Evolutionary conservation across 1,140 invertebrate genomes (phyloP).

Genomic region (Ectropis grisescens): DNA sequence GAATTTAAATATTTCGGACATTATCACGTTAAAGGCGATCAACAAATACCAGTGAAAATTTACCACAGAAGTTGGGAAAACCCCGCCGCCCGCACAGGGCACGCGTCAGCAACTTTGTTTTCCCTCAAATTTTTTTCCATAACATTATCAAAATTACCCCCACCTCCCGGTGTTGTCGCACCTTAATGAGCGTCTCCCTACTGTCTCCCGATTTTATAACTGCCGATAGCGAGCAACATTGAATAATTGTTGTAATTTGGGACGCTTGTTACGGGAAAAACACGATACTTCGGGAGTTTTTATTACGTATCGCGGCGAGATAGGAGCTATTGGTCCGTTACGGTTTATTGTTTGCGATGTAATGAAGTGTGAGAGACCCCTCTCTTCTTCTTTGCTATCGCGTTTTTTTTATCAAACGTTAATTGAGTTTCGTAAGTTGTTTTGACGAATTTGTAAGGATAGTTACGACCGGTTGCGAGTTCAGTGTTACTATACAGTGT

Average conservation of each 20-base stretch:
- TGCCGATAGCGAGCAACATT: conserved; percentile 53
- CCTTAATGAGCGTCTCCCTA: conserved; percentile 36
- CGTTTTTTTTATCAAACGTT: no score
- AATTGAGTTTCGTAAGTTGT: no score
- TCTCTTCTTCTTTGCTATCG: no score
- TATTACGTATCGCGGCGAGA: conserved; percentile 16
- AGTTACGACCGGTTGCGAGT: not conserved
- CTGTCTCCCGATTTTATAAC: conserved; percentile 30
- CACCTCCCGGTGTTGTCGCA: no score
- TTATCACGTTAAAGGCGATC: no score
- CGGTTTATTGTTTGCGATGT: not conserved
- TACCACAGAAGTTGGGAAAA: no score
- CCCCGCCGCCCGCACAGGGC: no score
- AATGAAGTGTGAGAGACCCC: not conserved
- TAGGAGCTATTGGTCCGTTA: not conserved
- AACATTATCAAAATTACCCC: no score
- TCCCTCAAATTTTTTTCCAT: no score
- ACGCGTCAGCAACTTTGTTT: no score
- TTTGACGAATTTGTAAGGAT: not conserved
- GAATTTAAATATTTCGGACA: no score
- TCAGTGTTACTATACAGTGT: not conserved
- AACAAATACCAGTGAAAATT: no score
- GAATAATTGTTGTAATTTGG: conserved; percentile 62
- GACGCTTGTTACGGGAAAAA: conserved; percentile 51
- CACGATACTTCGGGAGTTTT: conserved; percentile 25